Evolutionary conservation across 2,113 vertebrate genomes (phyloP), one percentile per base, ranked within the genome.

Genomic region (Brachyhypopomus occidentalis): DNA sequence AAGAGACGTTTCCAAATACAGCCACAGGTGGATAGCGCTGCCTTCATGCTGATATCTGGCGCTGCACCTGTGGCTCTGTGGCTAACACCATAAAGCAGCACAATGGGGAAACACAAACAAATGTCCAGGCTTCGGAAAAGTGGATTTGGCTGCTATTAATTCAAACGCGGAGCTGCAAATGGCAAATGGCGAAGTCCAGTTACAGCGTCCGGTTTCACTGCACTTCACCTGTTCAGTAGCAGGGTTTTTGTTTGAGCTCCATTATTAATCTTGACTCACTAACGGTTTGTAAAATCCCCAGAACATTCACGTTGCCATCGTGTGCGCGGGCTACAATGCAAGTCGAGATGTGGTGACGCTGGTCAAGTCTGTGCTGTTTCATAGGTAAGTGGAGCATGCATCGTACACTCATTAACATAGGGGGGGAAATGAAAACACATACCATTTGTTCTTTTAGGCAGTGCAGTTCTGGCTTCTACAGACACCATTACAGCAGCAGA

Each of bases 321-420:
- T 99, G 17, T 99, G 98, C 74, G 98, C 97, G 3, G 97, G 97
- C 5, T 98, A 99, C 89, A 99, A 99, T 4, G 72, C 72, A 36
- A 75, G 72, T 38, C 94, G 98, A 52, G 98, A 99, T 19, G 98
- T 99, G 79, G 98, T 99, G 91, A 99, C 98, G 0, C 91, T 99
- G 87, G 98, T 99, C 83, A 99, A 99, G 84, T 99, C 98, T 0
- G 97, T 99, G 85, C 94, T 99, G n/a, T 99, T 99, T 88, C 98
- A 99, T 92, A 96, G 98, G 97, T 99, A 95, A 91, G 79, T 81
- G 6, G 34, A 30, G 38, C 25, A 59, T 25, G 4, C 25, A 19
- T 80, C n/a, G 30, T 36, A n/a, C n/a, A 19, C n/a, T 25, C 14
- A 48, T 55, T 0, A 20, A 63, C 12, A 3, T 17, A 52, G 45